Percentiles rank a stretch among this genome's conserved stretches.
These are phyloP conservation scores for Protobothrops mucrosquamatus DNA, from an alignment of 2,113 vertebrate species.

Conservation along the genomic window DNA sequence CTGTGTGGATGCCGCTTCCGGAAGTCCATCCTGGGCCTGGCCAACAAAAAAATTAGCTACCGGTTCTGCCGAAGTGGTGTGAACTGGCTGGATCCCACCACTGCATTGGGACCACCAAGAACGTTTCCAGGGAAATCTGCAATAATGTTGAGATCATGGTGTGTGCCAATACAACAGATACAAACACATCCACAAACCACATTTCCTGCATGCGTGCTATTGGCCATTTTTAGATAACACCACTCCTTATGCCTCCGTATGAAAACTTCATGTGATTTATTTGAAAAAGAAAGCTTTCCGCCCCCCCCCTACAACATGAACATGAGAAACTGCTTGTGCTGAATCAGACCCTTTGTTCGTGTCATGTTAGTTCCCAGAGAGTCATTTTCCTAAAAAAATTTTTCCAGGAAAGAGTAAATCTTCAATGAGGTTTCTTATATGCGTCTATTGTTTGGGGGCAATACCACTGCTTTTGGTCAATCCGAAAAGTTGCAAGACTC, in stretches of 20 bases:
- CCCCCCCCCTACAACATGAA: not conserved
- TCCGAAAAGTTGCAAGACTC: not conserved
- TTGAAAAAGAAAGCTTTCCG: accelerated
- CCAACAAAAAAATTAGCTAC: too few relatives aligned
- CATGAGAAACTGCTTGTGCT: not conserved
- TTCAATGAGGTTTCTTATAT: not conserved
- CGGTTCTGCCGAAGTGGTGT: too few relatives aligned
- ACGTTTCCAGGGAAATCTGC: not conserved
- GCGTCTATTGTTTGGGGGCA: not conserved
- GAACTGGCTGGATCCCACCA: too few relatives aligned
- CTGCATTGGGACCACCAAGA: not conserved
- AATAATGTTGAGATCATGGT: not conserved
- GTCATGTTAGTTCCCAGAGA: not conserved
- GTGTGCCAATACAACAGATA: not conserved
- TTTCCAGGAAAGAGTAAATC: not conserved
- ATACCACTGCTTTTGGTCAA: not conserved
- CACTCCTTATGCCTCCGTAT: not conserved
- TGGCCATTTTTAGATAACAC: not conserved
- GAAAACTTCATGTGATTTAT: not conserved
- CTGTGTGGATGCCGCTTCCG: too few relatives aligned
- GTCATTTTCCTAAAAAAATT: not conserved
- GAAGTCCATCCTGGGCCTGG: too few relatives aligned
- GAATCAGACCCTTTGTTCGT: not conserved
- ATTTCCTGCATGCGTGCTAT: not conserved
- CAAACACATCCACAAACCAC: not conserved